phyloP scores from a whole-genome alignment of 2,113 vertebrate species.

The Ramphastos sulfuratus region DNA sequence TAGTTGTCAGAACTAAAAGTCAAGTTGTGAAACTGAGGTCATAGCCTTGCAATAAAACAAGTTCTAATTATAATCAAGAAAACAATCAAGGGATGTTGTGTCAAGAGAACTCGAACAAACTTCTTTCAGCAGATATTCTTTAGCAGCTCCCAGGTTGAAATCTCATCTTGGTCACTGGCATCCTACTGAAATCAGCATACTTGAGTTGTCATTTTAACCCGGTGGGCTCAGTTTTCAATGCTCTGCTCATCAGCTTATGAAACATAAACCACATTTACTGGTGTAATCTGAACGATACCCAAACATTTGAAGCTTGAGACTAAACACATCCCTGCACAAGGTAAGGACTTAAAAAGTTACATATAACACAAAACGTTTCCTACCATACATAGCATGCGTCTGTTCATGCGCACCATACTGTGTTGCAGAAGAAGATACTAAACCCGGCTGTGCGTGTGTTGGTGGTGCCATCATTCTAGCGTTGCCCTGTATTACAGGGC shows the following conservation, averaged over 20 bases:
- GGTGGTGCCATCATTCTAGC: conserved; percentile 95
- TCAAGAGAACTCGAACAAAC: conserved; percentile 55
- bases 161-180: conserved; percentile 64
- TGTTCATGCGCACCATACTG: conserved; percentile 94
- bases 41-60: conserved; percentile 55
- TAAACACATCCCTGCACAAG: conserved; percentile 46
- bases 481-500: conserved; percentile 92
- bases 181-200: conserved; percentile 67
- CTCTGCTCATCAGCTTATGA: conserved; percentile 54
- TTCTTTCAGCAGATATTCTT: conserved; percentile 68
- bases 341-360: conserved; percentile 55
- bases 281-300: conserved; percentile 2
- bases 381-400: conserved; percentile 99
- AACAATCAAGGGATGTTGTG: conserved; percentile 53
- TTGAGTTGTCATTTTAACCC: conserved; percentile 58
- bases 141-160: conserved; percentile 65
- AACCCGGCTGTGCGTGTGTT: conserved; percentile 88
- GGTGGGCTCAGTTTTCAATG: conserved; percentile 58
- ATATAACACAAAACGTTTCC: conserved; percentile 73
- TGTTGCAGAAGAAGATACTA: conserved; percentile 91
- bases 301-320: conserved; percentile 26
- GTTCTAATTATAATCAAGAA: conserved; percentile 59
- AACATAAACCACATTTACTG: conserved; percentile 45
- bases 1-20: conserved; percentile 65
- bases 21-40: conserved; percentile 57